Evolutionary conservation across 37 sponge, comb jelly and placozoan species (phyloP).

Genomic region (Chondrosia reniformis): DNA sequence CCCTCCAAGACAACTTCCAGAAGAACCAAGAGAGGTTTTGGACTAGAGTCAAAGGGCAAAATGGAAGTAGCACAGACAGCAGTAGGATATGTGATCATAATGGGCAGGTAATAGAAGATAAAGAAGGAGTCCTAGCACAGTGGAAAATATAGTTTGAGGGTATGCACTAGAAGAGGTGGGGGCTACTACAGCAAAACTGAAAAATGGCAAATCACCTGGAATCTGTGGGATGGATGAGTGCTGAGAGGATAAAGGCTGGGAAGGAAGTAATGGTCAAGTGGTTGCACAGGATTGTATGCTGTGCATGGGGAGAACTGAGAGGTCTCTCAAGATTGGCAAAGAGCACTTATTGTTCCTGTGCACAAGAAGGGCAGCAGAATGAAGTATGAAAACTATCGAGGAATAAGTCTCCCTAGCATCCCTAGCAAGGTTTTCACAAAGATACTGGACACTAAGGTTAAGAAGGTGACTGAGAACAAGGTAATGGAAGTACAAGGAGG

Average conservation of each 20-base stretch:
- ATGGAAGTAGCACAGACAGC: no score
- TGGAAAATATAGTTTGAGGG: no score
- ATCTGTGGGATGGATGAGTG: not conserved
- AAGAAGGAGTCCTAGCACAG: no score
- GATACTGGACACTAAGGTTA: not conserved
- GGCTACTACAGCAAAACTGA: not conserved
- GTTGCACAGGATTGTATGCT: not conserved
- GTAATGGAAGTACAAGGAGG: not conserved
- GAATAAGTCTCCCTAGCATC: not conserved
- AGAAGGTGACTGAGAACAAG: not conserved
- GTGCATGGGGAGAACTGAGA: not conserved
- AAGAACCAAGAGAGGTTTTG: no score
- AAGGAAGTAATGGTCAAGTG: not conserved
- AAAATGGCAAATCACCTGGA: not conserved
- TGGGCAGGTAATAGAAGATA: no score
- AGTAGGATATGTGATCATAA: no score
- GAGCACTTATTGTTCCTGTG: not conserved
- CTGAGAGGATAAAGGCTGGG: not conserved
- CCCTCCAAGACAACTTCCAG: no score
- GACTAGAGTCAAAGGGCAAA: no score
- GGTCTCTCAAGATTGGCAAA: not conserved
- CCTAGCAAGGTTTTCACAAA: not conserved
- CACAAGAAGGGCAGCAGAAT: not conserved
- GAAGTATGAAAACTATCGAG: not conserved
- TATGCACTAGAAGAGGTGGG: not conserved